Base-by-base conservation (phyloP, 2,888 invertebrate species). In the Euplagia quadripunctaria region DNA sequence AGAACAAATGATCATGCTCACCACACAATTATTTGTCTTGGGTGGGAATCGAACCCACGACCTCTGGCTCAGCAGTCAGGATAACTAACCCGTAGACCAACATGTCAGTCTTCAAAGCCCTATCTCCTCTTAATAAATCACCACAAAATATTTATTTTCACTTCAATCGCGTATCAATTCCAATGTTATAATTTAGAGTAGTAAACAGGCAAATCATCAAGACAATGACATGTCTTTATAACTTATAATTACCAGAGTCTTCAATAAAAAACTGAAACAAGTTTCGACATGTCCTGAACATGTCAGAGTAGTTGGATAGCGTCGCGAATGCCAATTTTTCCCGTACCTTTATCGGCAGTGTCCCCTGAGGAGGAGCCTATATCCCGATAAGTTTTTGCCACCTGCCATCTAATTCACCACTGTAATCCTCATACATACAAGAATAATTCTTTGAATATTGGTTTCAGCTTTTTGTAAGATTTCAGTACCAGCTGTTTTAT, bases 401-500 rank as follows among this genome's bases (percentile, higher is more conserved):
- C 92, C 93, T 93, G 92, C 89, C 90, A 87, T 87, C 90, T 90
- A 89, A 91, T 92, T 89, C 87, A 82, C 85, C 74, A 81, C 83
- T 82, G 82, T 90, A 88, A 89, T 89, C 89, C 91, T 91, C 92
- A 93, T 92, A 92, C 90, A 92, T 92, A 91, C 88, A 87, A 85
- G 80, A 82, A 85, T 8, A 70, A 64, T 49, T 63, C 12, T 55
- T n/a, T n/a, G 3, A 68, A n/a, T 52, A 42, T 66, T 66, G 55
- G 42, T 68, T 52, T 42, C 4, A 5, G 41, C 42, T 67, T 31
- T 52, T 61, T 20, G 20, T 14, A 58, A 20, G 20, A 58, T 31
- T 58, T 58, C 5, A 5, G 58, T 55, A n/a, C n/a, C 55, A 55
- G n/a, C n/a, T 55, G n/a, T n/a, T 55, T 55, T 46, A 11, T 46